Evolutionary conservation across 2,113 vertebrate species (phyloP).

Genomic region (Paedocypris sp.): DNA sequence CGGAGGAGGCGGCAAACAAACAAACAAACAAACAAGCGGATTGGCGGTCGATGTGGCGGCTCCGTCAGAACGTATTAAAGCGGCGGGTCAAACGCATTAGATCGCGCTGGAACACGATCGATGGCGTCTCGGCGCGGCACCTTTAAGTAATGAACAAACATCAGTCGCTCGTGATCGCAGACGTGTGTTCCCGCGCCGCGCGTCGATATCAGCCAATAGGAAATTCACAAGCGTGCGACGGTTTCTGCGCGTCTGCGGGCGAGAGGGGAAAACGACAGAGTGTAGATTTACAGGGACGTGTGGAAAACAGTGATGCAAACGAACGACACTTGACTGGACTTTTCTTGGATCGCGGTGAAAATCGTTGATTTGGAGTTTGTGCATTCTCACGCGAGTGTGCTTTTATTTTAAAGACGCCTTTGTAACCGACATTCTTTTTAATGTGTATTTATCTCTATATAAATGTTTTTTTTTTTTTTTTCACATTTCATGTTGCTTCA

Average conservation of each 20-base stretch:
- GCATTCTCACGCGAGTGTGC: no score
- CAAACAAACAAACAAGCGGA: constrained; percentile 52
- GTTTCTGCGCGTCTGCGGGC: neutral
- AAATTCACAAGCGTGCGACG: constrained; percentile 38
- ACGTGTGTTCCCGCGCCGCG: constrained; percentile 37
- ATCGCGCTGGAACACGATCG: constrained; percentile 59
- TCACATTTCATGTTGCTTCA: no score
- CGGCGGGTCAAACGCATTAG: constrained; percentile 63
- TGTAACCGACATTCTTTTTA: no score
- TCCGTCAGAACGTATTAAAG: constrained; percentile 66
- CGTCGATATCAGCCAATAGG: constrained; percentile 44
- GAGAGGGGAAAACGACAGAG: neutral
- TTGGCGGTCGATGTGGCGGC: constrained; percentile 53
- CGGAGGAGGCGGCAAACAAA: constrained; percentile 31
- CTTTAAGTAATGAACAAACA: constrained; percentile 69
- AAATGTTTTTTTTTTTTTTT: no score
- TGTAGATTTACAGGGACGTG: no score
- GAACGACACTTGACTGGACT: no score
- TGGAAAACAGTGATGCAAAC: no score
- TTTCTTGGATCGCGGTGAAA: no score
- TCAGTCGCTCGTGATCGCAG: constrained; percentile 53
- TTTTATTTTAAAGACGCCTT: no score
- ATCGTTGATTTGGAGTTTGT: no score
- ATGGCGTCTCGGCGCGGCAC: constrained; percentile 54
- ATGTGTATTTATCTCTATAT: no score